Base-by-base conservation (phyloP, 1,140 invertebrate genomes). In the Pseudachorutes palmiensis region DNA sequence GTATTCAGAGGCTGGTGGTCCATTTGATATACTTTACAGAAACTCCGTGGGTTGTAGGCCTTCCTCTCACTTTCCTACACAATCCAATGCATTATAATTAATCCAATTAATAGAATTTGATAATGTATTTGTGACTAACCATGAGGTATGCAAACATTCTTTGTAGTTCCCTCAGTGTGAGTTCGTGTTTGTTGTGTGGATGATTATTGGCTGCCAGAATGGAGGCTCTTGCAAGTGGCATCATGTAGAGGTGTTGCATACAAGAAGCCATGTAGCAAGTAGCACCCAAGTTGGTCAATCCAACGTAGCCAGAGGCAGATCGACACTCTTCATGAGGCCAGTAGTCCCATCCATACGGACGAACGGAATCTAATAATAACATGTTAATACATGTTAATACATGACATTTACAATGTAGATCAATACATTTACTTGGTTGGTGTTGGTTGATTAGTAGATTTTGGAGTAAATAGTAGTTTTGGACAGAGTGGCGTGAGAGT, bases 211-310 rank as follows among this genome's bases (percentile, higher is more conserved):
- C 86, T 12, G 82, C 82, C 28, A 97, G 75, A 64, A 97, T 88
- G 0, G 91, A 88, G 32, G 87, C 83, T 64, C 94, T 80, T 0
- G 91, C 90, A 75, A 92, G 88, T 2, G 92, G 93, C 85, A 97
- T 94, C 93, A 97, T 97, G 75, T 92, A 97, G 31, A 97, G 78
- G 79, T 96, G 94, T 77, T 97, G 94, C 85, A 97, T 92, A 76
- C 92, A 95, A 26, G 93, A 93, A 1, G 94, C 94, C 91, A 97
- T 94, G 77, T 97, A 97, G 77, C 94, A 97, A 0, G 94, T 97
- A 16, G 94, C 94, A 26, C 94, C 94, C 2, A 97, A 80, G 79
- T 97, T 97, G 0, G 92, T 94, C 2, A 97, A 79, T 0, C 94
- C 94, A 0, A 95, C 92, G 78, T 94, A 96, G 2, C 93, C 94